phyloP scores from a whole-genome alignment of 2,888 invertebrate species.

The Cephonodes hylas region DNA sequence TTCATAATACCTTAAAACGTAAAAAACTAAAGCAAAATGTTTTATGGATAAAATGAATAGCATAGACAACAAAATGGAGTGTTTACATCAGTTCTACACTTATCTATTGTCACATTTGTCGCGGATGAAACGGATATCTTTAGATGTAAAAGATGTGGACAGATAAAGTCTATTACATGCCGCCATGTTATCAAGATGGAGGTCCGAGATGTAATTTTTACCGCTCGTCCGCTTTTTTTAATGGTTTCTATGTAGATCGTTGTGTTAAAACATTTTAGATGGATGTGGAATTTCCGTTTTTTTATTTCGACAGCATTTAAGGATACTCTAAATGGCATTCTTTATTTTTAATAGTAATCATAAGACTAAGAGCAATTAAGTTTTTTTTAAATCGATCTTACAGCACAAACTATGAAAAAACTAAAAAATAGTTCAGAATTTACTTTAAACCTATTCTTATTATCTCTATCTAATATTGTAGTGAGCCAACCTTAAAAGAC shows the following conservation, averaged over 20 bases:
- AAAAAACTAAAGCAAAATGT: neutral
- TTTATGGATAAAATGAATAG: neutral
- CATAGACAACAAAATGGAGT: neutral
- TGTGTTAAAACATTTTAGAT: no score
- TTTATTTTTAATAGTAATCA: no score
- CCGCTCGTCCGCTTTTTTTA: neutral
- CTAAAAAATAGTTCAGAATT: no score
- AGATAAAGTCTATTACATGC: constrained; percentile 20
- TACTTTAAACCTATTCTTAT: no score
- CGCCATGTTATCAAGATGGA: constrained; percentile 23
- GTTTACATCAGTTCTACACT: neutral
- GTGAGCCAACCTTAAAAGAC: no score
- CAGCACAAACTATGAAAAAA: no score
- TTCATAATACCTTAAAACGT: no score
- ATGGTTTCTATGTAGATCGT: neutral
- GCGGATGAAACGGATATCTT: constrained; percentile 6
- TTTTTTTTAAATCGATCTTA: no score
- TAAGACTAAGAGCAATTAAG: no score
- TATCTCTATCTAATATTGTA: no score
- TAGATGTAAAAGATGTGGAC: constrained; percentile 11
- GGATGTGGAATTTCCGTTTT: neutral
- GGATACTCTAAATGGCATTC: neutral
- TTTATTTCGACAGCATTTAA: neutral
- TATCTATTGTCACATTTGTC: constrained; percentile 18
- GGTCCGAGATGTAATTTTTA: constrained; percentile 15